phyloP scores from a whole-genome alignment of 1,140 invertebrate species.

The Caerostris darwini region DNA sequence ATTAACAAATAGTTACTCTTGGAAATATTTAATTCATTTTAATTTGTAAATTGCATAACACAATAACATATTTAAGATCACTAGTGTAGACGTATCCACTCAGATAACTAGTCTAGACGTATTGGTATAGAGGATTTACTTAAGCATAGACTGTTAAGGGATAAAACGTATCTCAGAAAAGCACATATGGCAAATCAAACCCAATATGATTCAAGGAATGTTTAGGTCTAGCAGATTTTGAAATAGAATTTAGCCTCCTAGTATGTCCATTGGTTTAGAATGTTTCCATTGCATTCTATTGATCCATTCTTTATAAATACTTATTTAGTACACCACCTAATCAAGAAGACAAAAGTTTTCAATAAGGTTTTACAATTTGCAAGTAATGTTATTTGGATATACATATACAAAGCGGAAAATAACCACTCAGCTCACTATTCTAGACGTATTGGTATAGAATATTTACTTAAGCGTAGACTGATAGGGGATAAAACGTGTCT shows the following conservation, averaged over 20 bases:
- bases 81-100: no score
- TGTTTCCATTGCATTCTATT: no score
- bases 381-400: no score
- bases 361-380: no score
- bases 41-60: no score
- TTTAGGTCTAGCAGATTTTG: background rate
- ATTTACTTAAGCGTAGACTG: slow-evolving; percentile 1
- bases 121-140: slow-evolving; percentile 14
- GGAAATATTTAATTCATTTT: no score
- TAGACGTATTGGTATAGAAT: background rate
- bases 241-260: background rate
- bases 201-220: background rate
- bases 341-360: no score
- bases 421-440: background rate
- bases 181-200: background rate
- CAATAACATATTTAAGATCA: no score
- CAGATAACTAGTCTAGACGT: background rate
- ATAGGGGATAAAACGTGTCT: background rate
- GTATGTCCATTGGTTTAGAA: no score
- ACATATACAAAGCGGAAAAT: slow-evolving; percentile 6
- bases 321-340: no score
- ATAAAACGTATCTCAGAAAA: background rate
- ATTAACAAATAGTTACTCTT: no score
- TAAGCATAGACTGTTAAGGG: background rate
- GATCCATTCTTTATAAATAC: no score